Evolutionary conservation across 1,140 invertebrate species (phyloP).

Genomic region (Pseudoatta argentina): DNA sequence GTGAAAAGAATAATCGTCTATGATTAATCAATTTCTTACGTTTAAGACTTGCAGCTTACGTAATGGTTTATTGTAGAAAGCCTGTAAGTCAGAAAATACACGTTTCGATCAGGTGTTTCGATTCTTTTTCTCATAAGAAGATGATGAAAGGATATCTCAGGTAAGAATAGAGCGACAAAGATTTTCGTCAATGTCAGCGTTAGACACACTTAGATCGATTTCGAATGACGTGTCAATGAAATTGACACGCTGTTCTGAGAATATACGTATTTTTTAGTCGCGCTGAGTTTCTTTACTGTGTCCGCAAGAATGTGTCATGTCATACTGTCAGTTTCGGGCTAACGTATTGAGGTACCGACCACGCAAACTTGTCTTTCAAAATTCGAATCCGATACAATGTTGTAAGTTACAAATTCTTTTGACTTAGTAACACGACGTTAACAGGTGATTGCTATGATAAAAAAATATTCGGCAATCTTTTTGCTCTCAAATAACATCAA

Average conservation of each 20-base stretch:
- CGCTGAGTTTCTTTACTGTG: constrained; percentile 39
- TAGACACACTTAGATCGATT: constrained; percentile 31
- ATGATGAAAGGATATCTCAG: not conserved
- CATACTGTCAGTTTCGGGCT: constrained; percentile 46
- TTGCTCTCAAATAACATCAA: not conserved
- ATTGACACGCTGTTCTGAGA: constrained; percentile 44
- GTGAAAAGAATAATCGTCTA: no score
- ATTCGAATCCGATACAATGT: not conserved
- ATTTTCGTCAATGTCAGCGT: not conserved
- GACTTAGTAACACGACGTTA: not conserved
- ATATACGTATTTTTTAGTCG: constrained; percentile 27
- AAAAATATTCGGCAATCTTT: not conserved
- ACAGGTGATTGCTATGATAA: not conserved
- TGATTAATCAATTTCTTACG: no score
- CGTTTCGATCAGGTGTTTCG: constrained; percentile 8
- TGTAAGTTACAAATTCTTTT: not conserved
- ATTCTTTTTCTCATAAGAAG: not conserved
- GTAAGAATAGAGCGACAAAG: constrained; percentile 4
- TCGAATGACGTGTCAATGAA: constrained; percentile 45
- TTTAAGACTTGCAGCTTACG: no score
- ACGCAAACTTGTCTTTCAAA: constrained; percentile 17
- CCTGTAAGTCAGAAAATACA: not conserved
- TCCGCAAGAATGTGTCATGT: constrained; percentile 65
- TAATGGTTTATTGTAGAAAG: no score
- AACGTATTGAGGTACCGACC: not conserved